A percentile compares a stretch with the other conserved stretches of the same genome.
phyloP scores from a whole-genome alignment of 2,113 vertebrate genomes.

The Serinus canaria region DNA sequence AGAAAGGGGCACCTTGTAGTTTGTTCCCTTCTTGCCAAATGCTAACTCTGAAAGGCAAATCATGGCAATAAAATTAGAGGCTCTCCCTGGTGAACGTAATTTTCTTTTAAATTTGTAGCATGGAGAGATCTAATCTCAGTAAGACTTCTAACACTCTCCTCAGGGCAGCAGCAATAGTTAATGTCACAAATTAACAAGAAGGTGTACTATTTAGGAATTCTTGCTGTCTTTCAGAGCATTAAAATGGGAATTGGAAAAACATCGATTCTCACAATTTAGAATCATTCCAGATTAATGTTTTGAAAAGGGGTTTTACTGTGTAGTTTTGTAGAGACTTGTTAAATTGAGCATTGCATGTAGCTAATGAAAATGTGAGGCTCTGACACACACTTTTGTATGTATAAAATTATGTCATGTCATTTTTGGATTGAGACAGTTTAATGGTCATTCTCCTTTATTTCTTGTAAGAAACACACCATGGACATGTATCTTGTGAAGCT shows the following conservation, averaged over 20 bases:
- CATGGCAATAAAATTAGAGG: not conserved
- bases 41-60: not conserved
- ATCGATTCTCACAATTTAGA: not conserved
- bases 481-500: not conserved
- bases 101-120: slow-evolving; percentile 2
- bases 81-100: not conserved
- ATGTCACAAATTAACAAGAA: not conserved
- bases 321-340: not conserved
- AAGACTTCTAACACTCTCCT: not conserved
- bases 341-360: not conserved
- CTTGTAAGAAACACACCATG: not conserved
- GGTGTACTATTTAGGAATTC: not conserved
- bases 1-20: not conserved
- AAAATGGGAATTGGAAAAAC: not conserved
- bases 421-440: not conserved
- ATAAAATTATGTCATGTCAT: not conserved
- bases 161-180: not conserved
- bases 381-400: not conserved
- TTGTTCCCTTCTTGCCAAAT: not conserved
- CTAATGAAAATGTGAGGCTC: not conserved
- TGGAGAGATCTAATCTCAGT: not conserved
- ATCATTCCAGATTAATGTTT: not conserved
- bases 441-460: not conserved
- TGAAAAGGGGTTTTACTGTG: not conserved
- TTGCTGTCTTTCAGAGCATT: not conserved